A percentile compares a stretch with the other conserved stretches of the same genome.
Conservation (phyloP, 1,140 invertebrate genomes). For the Micrasema minimum region DNA sequence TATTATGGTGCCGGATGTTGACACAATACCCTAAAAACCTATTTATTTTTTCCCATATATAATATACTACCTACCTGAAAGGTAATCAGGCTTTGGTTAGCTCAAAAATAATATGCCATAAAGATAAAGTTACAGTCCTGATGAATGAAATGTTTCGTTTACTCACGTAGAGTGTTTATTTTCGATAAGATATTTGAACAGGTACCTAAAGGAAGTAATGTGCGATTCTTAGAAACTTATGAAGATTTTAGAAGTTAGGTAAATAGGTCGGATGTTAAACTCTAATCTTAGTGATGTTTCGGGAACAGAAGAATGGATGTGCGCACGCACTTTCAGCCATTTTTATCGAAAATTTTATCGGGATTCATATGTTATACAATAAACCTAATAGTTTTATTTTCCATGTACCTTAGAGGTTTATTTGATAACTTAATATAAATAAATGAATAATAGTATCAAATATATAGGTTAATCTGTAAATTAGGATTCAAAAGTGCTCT, state of each 20-base stretch:
- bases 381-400: too few relatives aligned
- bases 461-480: too few relatives aligned
- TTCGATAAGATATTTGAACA: constrained; percentile 25
- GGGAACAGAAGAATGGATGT: too few relatives aligned
- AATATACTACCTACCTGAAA: constrained; percentile 19
- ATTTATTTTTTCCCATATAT: constrained; percentile 33
- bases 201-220: constrained; percentile 19
- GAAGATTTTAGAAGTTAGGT: constrained; percentile 5
- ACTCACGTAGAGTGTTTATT: constrained; percentile 21
- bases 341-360: too few relatives aligned
- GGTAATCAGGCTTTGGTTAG: constrained; percentile 21
- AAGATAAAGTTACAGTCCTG: constrained; percentile 14
- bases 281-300: too few relatives aligned
- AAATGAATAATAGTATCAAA: too few relatives aligned
- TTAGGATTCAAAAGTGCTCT: too few relatives aligned
- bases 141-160: constrained; percentile 37
- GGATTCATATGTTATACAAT: too few relatives aligned
- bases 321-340: too few relatives aligned
- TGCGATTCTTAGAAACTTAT: constrained; percentile 17
- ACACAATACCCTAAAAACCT: constrained; percentile 23
- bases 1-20: constrained; percentile 39
- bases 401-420: too few relatives aligned
- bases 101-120: constrained; percentile 32
- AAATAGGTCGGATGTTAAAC: constrained; percentile 3
- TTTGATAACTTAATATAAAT: too few relatives aligned